phyloP scores from a whole-genome alignment of 2,113 vertebrate genomes.

The Calyptomena viridis region DNA sequence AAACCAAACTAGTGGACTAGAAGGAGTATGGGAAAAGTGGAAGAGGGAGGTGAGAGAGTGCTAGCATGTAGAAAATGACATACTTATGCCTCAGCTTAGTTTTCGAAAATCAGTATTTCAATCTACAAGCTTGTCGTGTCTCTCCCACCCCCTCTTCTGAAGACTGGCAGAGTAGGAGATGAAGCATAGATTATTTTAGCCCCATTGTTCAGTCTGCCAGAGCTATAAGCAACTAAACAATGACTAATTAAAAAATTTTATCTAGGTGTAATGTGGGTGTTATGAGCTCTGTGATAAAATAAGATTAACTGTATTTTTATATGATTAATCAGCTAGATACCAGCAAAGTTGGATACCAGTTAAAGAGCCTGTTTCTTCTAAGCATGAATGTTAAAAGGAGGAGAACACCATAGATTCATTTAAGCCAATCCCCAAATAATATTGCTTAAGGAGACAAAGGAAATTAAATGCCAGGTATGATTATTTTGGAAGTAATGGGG shows the following conservation, averaged over 20 bases:
- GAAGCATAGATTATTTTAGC: not conserved
- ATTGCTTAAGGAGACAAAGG: not conserved
- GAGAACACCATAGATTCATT: not conserved
- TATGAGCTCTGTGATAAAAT: not conserved
- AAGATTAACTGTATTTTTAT: not conserved
- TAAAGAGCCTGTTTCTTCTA: not conserved
- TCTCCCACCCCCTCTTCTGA: not conserved
- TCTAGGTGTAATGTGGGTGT: not conserved
- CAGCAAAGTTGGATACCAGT: not conserved
- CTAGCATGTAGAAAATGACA: not conserved
- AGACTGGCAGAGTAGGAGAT: not conserved
- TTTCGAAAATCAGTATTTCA: not conserved
- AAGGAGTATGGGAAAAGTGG: not conserved
- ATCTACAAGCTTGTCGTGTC: not conserved
- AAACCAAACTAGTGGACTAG: not conserved
- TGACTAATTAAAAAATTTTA: not conserved
- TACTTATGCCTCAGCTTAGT: not conserved
- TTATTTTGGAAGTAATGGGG: conserved; percentile 23
- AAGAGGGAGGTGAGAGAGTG: not conserved
- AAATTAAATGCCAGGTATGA: conserved; percentile 1
- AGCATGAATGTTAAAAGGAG: not conserved
- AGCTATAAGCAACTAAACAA: not conserved
- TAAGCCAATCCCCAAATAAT: not conserved
- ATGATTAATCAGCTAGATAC: not conserved
- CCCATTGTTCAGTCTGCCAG: not conserved